Base-by-base conservation (phyloP, 2,888 invertebrate genomes). In the Hypercompe scribonia region DNA sequence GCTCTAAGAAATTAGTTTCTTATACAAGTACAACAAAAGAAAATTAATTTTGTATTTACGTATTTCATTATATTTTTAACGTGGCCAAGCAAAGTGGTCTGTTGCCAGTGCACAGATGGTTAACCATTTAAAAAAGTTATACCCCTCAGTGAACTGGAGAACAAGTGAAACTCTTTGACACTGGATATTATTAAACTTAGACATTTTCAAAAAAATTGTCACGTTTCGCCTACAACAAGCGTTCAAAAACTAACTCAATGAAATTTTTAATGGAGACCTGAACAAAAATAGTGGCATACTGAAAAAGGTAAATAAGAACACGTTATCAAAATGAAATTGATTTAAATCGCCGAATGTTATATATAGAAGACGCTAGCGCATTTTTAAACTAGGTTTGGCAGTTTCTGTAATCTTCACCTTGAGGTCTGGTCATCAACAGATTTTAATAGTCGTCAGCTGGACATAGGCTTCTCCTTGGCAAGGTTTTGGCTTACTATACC, bases 1-100 rank as follows among this genome's bases (percentile, higher is more conserved):
- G 63, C 70, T 54, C 65, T 74, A 65, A 65, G 64, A 80, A 80
- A 75, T 78, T 72, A 46, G n/a, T 46, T 42, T 33, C 0, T 31
- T 63, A 58, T 42, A 24, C 63, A 50, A 21, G 39, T 39, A 39
- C 11, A 39, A 70, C 64, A 70, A 77, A 50, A 21, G 66, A 69
- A 54, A 65, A 63, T 50, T 28, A 65, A 28, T 77, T 18, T 70
- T 61, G 15, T 15, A 31, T 31, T 31, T 28, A 3, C 54, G 28
- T 61, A 31, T 31, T 61, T 58, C 58, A 28, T 46, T 21, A 21
- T 13, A 28, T 58, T 28, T 58, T 50, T 50, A 10, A 50, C 46
- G 46, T n/a, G n/a, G 10, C 21, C n/a, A 24, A 50, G 24, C 50
- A 10, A 42, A 21, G 24, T 50, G 11, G 54, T 11, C 54, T n/a